These are phyloP conservation scores for Lucilia sericata DNA, from an alignment of 1,140 invertebrate genomes.

Conservation along the genomic window DNA sequence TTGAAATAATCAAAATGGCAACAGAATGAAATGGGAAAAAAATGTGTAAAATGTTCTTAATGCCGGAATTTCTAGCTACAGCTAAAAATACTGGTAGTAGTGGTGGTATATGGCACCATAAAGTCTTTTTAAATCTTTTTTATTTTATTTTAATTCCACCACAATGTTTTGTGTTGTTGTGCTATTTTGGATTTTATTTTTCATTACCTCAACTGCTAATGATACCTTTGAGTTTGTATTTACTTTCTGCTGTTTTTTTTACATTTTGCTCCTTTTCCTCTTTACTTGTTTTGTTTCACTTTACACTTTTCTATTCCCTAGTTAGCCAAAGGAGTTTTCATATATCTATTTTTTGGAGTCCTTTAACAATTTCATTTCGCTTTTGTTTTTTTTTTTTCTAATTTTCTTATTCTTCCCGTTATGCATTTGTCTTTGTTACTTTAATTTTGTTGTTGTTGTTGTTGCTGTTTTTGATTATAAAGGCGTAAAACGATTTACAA, in stretches of 20 bases:
- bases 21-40: not conserved
- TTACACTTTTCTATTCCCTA: not conserved
- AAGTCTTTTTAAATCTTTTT: constrained; percentile 29
- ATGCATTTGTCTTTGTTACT: not conserved
- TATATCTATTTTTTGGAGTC: not conserved
- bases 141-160: constrained; percentile 41
- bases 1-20: constrained; percentile 16
- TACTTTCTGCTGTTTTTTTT: not conserved
- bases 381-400: not conserved
- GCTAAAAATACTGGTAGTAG: not conserved
- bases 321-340: constrained; percentile 31
- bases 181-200: not conserved
- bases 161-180: constrained; percentile 29
- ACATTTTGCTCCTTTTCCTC: not conserved
- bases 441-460: not conserved
- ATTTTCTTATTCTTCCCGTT: not conserved
- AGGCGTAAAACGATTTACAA: constrained; percentile 40
- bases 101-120: not conserved
- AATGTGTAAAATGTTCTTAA: no score
- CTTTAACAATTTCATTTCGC: constrained; percentile 25
- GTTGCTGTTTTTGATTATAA: not conserved
- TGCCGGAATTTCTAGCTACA: not conserved
- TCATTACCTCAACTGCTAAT: constrained; percentile 28
- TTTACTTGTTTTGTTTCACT: not conserved
- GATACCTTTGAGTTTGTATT: not conserved